Conservation (phyloP, 2,113 vertebrate species). For the Otus sunia region DNA sequence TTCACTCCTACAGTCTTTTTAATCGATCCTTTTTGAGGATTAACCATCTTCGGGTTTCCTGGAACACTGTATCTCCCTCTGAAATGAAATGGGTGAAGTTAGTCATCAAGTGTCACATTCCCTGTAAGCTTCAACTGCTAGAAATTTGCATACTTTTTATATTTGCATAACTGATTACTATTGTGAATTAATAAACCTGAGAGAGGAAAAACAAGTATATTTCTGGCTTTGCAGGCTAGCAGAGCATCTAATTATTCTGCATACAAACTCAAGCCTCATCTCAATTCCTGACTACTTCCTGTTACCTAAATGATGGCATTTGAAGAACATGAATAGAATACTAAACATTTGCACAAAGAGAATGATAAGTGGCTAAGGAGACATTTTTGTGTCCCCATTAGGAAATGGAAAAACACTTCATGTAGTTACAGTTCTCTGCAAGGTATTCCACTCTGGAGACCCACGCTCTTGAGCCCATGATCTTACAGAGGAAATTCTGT, state of each 20-base stretch:
- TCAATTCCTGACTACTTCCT: not conserved
- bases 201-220: not conserved
- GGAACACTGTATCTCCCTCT: constrained; percentile 61
- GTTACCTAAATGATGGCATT: not conserved
- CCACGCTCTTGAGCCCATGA: not conserved
- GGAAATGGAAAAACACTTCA: not conserved
- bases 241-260: constrained; percentile 18
- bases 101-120: constrained; percentile 13
- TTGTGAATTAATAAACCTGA: constrained; percentile 12
- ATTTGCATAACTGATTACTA: constrained; percentile 19
- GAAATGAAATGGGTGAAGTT: constrained; percentile 58
- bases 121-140: not conserved
- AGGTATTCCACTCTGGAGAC: not conserved
- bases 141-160: not conserved
- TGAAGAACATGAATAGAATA: not conserved
- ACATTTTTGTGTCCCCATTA: not conserved
- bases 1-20: constrained; percentile 71
- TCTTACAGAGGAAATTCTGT: not conserved
- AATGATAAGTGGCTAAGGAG: not conserved
- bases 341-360: not conserved
- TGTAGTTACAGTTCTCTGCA: not conserved
- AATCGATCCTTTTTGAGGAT: constrained; percentile 61
- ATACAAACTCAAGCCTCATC: not conserved
- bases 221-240: not conserved
- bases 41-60: constrained; percentile 55